phyloP scores from a whole-genome alignment of 92 coral and sea anemone genomes.

The Heliopora coerulea region DNA sequence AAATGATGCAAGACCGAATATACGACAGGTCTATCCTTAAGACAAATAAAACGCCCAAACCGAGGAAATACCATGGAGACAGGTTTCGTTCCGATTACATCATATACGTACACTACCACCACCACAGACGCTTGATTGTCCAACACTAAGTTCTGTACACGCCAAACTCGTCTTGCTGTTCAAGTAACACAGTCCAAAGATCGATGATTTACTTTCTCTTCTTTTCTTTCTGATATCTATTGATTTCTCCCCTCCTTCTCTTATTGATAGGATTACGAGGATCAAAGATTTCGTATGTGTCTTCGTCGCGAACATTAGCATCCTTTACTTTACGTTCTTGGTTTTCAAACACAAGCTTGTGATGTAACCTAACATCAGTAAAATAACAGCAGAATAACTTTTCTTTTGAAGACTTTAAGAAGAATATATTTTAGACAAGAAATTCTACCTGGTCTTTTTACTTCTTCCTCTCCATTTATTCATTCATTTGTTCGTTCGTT shows the following conservation, averaged over 20 bases:
- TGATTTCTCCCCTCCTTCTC: slow-evolving; percentile 91
- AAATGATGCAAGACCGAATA: too few species aligned
- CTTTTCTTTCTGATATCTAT: slow-evolving; percentile 68
- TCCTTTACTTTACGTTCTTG: slow-evolving; percentile 69
- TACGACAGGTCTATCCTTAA: too few species aligned
- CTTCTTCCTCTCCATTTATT: not conserved
- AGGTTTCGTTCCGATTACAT: too few species aligned
- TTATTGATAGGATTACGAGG: slow-evolving; percentile 96
- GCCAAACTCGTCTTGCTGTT: too few species aligned
- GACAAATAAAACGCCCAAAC: too few species aligned
- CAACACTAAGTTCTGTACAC: too few species aligned
- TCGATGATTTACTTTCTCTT: slow-evolving; percentile 30
- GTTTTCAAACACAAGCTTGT: slow-evolving; percentile 72
- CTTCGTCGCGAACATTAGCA: slow-evolving; percentile 80
- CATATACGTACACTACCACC: too few species aligned
- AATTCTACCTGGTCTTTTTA: not conserved
- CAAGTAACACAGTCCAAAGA: not conserved
- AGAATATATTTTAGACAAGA: too few species aligned
- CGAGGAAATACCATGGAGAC: too few species aligned
- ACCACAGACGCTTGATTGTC: too few species aligned
- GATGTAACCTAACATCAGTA: slow-evolving; percentile 71
- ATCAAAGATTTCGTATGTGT: slow-evolving; percentile 90
- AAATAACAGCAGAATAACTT: too few species aligned
- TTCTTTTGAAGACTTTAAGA: not conserved
- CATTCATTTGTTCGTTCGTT: too few species aligned